Evolutionary conservation across 2,113 vertebrate species (phyloP).

Genomic region (Datnioides undecimradiatus): DNA sequence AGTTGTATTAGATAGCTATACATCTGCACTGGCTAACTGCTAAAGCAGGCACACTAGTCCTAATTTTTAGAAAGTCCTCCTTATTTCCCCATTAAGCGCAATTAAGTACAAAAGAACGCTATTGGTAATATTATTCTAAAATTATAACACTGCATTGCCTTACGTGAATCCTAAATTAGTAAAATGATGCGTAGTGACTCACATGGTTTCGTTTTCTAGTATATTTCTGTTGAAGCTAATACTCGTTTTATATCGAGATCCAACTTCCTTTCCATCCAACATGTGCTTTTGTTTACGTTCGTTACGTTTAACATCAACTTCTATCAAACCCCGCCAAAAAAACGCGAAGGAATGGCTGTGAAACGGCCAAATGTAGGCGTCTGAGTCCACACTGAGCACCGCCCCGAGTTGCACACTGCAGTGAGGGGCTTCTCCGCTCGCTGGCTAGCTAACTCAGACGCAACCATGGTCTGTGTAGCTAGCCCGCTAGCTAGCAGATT

Average conservation of each 20-base stretch:
- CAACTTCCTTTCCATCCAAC: background rate
- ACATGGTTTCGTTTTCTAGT: background rate
- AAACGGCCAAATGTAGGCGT: background rate
- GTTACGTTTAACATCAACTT: background rate
- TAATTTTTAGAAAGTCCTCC: too few relatives aligned
- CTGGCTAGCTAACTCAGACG: slow-evolving; percentile 27
- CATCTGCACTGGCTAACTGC: background rate
- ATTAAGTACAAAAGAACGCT: background rate
- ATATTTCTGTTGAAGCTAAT: background rate
- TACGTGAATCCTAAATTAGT: background rate
- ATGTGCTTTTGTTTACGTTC: background rate
- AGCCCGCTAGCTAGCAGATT: slow-evolving; percentile 54
- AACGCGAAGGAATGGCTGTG: background rate
- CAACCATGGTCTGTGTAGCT: slow-evolving; percentile 25
- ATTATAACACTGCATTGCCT: background rate
- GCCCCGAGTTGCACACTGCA: background rate
- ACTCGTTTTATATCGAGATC: background rate
- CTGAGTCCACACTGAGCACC: background rate
- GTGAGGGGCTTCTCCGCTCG: background rate
- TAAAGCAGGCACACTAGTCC: too few relatives aligned
- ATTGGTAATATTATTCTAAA: background rate
- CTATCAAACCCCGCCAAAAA: background rate
- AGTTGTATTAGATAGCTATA: background rate
- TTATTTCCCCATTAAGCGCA: background rate
- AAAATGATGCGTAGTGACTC: background rate